Evolutionary conservation across 2,888 invertebrate species (phyloP).

Genomic region (Hoplodrina blanda): DNA sequence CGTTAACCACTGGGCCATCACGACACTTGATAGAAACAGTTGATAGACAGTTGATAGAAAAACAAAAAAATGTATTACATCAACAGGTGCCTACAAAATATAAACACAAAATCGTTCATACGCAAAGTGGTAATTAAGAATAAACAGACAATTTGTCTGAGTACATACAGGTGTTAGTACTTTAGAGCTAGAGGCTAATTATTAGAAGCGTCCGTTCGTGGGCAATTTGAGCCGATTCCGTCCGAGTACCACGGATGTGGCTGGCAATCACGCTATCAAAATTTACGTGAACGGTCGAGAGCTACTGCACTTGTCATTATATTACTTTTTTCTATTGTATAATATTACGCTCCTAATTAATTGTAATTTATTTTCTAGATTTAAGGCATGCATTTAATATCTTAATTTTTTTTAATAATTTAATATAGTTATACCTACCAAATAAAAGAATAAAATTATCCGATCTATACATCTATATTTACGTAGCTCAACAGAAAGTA

Average conservation of each 20-base stretch:
- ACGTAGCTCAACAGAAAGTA: too few relatives aligned
- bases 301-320: constrained; percentile 21
- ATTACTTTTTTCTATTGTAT: background rate
- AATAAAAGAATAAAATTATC: background rate
- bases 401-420: too few relatives aligned
- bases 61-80: background rate
- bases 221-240: constrained; percentile 57
- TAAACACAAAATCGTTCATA: constrained; percentile 3
- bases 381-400: background rate
- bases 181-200: constrained; percentile 43
- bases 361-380: constrained; percentile 3
- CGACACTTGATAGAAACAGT: too few relatives aligned
- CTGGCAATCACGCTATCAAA: constrained; percentile 46
- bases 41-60: too few relatives aligned
- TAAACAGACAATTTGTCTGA: constrained; percentile 36
- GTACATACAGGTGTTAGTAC: constrained; percentile 30
- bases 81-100: background rate
- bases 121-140: constrained; percentile 31
- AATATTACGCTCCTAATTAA: background rate
- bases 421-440: too few relatives aligned
- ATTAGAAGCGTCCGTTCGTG: constrained; percentile 50
- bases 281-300: constrained; percentile 32
- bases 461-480: too few relatives aligned
- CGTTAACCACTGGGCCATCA: too few relatives aligned
- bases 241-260: constrained; percentile 52